A percentile compares a stretch with the other conserved stretches of the same genome.
Evolutionary conservation across 2,888 invertebrate genomes (phyloP).

Genomic region (Andrena dorsata): DNA sequence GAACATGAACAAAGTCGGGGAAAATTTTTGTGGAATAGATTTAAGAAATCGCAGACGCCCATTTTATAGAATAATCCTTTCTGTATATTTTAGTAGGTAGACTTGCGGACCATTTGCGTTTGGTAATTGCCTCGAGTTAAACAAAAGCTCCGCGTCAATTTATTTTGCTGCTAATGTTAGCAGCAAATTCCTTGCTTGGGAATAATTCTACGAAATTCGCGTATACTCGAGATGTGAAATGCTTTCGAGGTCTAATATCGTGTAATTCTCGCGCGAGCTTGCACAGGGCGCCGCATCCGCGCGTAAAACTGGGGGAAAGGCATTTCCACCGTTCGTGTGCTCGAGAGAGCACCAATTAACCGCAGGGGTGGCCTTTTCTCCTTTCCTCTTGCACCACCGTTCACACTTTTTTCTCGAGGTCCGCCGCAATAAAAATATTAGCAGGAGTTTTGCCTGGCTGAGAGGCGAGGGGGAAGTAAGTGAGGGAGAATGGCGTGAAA

Average conservation of each 20-base stretch:
- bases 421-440: conserved; percentile 57
- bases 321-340: conserved; percentile 1
- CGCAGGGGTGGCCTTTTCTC: conserved; percentile 11
- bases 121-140: too few relatives aligned
- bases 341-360: conserved; percentile 29
- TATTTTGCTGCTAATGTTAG: too few relatives aligned
- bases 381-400: conserved; percentile 7
- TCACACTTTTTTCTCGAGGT: conserved; percentile 27
- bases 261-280: background rate
- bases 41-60: too few relatives aligned
- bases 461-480: conserved; percentile 42
- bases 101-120: too few relatives aligned
- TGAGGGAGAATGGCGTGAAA: conserved; percentile 58
- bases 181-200: too few relatives aligned
- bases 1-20: background rate
- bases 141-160: too few relatives aligned
- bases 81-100: too few relatives aligned
- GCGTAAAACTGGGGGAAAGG: conserved; percentile 6
- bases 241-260: background rate
- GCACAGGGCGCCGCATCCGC: background rate
- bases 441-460: conserved; percentile 41
- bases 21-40: background rate
- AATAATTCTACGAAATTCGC: too few relatives aligned
- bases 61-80: too few relatives aligned
- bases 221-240: background rate